Evolutionary conservation across 2,888 invertebrate species (phyloP).

Genomic region (Phyto melanocephala): DNA sequence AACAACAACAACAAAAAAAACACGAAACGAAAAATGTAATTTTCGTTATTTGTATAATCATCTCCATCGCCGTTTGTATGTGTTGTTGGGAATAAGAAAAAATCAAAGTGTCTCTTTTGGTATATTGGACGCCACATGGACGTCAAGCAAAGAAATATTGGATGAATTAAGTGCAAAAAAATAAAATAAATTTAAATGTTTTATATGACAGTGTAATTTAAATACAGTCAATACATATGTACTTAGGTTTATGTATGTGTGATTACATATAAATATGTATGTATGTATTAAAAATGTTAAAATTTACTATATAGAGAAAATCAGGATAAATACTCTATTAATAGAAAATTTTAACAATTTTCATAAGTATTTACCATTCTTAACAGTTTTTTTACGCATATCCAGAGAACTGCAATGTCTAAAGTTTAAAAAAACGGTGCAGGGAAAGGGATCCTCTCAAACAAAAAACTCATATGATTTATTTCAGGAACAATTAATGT

Average conservation of each 20-base stretch:
- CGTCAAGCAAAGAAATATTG: constrained; percentile 30
- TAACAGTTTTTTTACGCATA: too few relatives aligned
- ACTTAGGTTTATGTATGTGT: not conserved
- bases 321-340: too few relatives aligned
- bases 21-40: constrained; percentile 22
- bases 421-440: too few relatives aligned
- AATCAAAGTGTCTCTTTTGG: constrained; percentile 58
- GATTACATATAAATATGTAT: too few relatives aligned
- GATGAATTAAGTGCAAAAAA: constrained; percentile 12
- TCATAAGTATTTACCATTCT: too few relatives aligned
- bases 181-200: constrained; percentile 11
- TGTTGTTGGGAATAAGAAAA: constrained; percentile 10
- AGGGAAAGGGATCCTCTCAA: too few relatives aligned
- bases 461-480: too few relatives aligned
- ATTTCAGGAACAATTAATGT: too few relatives aligned
- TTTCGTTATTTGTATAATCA: constrained; percentile 15
- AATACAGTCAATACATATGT: not conserved
- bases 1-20: constrained; percentile 20
- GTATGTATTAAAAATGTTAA: too few relatives aligned
- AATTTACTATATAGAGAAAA: too few relatives aligned
- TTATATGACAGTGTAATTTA: not conserved
- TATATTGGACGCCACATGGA: constrained; percentile 60
- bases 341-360: too few relatives aligned
- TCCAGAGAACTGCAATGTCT: too few relatives aligned
- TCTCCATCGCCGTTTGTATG: not conserved